Conservation (phyloP, 2,888 invertebrate species). For the Itoplectis maculator region DNA sequence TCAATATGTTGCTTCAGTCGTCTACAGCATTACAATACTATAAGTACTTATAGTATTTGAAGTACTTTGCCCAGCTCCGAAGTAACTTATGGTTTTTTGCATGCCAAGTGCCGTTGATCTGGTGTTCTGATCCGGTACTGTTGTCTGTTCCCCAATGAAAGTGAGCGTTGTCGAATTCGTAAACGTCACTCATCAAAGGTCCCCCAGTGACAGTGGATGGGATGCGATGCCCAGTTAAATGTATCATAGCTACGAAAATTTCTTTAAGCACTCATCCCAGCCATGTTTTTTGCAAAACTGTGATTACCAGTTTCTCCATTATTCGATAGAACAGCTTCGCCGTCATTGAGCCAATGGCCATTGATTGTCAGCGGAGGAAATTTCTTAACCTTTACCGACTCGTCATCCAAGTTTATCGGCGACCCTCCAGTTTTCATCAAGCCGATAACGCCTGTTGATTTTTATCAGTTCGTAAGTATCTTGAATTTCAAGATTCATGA, state of each 20-base stretch:
- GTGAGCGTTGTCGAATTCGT: conserved; percentile 74
- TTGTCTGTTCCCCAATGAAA: conserved; percentile 79
- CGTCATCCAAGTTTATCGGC: conserved; percentile 77
- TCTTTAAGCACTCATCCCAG: neutral
- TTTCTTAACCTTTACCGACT: conserved; percentile 62
- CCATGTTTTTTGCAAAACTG: neutral
- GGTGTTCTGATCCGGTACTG: conserved; percentile 78
- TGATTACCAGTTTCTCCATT: conserved; percentile 73
- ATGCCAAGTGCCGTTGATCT: conserved; percentile 78
- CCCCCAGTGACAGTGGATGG: conserved; percentile 77
- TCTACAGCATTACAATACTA: no score
- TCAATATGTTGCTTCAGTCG: no score
- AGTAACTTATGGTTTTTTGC: conserved; percentile 22
- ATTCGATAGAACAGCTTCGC: conserved; percentile 75
- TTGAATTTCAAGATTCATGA: conserved; percentile 1
- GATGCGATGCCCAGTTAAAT: conserved; percentile 74
- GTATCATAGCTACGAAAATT: conserved; percentile 70
- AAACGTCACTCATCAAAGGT: conserved; percentile 74
- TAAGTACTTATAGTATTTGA: no score
- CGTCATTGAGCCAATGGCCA: conserved; percentile 80
- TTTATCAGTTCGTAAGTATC: conserved; percentile 1
- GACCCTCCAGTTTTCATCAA: conserved; percentile 74
- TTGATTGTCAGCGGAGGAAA: conserved; percentile 75
- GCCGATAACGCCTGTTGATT: conserved; percentile 50
- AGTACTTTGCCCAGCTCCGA: no score